Evolutionary conservation across 1,140 invertebrate species (phyloP), one percentile per base, ranked within the genome.

Genomic region (Neodiprion lecontei): DNA sequence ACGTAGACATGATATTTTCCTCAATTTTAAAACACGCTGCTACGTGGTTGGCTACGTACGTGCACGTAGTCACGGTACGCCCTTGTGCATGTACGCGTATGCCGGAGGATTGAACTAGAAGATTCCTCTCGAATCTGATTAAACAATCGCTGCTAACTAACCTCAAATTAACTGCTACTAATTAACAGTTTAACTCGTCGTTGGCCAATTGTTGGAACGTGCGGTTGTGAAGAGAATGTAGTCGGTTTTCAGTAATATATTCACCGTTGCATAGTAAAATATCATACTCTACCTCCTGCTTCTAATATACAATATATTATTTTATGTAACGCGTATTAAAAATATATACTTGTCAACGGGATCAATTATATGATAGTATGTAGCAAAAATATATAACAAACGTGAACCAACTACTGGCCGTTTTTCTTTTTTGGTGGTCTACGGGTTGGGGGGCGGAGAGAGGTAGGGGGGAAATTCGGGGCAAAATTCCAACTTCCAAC

Each of bases 401-500:
- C 53, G 53, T 61, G 11, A 61, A 61, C 53, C 53, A 61, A 61
- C 5, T 61, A 61, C 53, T 61, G 53, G 23, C 47, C 28, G 21
- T 28, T 48, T 73, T 66, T 73, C 48, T 28, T 28, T 73, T 48
- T 67, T 67, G 40, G 61, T 9, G 8, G 72, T 40, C n/a, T 11
- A 17, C 67, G 23, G 17, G 21, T 12, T 0, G n/a, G 53, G 53
- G 67, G 67, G 17, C 28, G n/a, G 28, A 9, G 67, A 17, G 67
- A 17, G 17, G 67, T 11, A 17, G 28, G 67, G 61, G 4, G 28
- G 53, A 78, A 78, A 78, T 80, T 78, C 80, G 70, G 72, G 67
- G 67, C 67, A 69, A 82, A 81, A 81, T 79, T 81, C 78, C 76
- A 77, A 79, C 61, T 80, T 77, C 76, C 82, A 83, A 84, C 81